These are phyloP conservation scores for Podabrus alpinus DNA, from an alignment of 2,888 invertebrate genomes.

Conservation along the genomic window DNA sequence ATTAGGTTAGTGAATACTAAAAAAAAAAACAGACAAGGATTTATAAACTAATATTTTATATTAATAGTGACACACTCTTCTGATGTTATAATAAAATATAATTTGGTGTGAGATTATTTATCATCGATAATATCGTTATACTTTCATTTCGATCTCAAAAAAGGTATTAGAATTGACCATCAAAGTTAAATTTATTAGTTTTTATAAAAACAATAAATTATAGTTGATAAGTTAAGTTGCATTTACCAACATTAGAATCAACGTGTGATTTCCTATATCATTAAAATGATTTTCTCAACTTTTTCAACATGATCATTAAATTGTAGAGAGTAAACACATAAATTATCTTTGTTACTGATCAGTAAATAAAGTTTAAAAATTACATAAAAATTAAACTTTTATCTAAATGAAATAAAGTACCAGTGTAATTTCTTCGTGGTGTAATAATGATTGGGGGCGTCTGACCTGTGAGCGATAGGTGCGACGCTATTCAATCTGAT, in stretches of 20 bases:
- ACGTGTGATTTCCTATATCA: slow-evolving; percentile 4
- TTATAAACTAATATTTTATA: not conserved
- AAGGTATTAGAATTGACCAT: not conserved
- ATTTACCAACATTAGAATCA: not conserved
- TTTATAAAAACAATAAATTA: not conserved
- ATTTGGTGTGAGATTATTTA: not conserved
- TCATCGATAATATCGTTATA: not conserved
- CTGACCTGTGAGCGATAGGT: slow-evolving; percentile 32
- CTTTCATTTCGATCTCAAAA: slow-evolving; percentile 1
- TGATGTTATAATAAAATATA: not conserved
- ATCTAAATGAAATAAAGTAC: slow-evolving; percentile 37
- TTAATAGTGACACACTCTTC: not conserved
- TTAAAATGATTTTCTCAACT: slow-evolving; percentile 5
- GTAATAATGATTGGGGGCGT: slow-evolving; percentile 32
- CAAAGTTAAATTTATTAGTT: slow-evolving; percentile 3
- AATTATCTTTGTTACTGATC: slow-evolving; percentile 14
- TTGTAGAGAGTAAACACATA: slow-evolving; percentile 8
- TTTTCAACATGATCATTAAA: slow-evolving; percentile 1
- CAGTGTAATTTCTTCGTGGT: slow-evolving; percentile 28
- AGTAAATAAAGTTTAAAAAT: slow-evolving; percentile 11
- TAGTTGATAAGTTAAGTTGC: slow-evolving; percentile 1
- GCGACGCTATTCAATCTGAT: slow-evolving; percentile 34
- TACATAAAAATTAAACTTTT: slow-evolving; percentile 20
- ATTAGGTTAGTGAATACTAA: not conserved
- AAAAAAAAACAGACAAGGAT: not conserved